Percentiles rank a stretch among this genome's conserved stretches.
These are phyloP conservation scores for Anas platyrhynchos DNA, from an alignment of 2,113 vertebrate species.

Conservation along the genomic window DNA sequence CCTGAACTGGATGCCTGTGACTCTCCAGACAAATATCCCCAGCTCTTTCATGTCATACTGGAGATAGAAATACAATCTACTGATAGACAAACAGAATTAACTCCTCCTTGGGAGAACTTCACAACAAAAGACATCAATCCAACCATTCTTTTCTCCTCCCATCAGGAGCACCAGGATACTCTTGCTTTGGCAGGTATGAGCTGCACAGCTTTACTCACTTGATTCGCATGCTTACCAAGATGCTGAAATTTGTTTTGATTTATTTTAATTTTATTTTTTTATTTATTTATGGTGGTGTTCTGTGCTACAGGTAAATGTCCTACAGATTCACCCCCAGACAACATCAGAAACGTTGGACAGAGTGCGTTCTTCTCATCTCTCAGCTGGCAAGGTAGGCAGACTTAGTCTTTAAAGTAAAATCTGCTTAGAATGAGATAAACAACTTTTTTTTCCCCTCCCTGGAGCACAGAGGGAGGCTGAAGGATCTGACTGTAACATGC, in stretches of 20 bases:
- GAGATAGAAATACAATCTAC: constrained; percentile 91
- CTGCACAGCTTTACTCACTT: neutral
- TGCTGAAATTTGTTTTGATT: neutral
- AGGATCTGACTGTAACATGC: neutral
- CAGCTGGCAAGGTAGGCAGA: constrained; percentile 82
- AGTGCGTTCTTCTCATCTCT: constrained; percentile 84
- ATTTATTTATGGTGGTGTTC: neutral
- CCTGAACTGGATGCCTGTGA: constrained; percentile 96
- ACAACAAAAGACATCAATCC: constrained; percentile 93
- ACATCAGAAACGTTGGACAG: constrained; percentile 78
- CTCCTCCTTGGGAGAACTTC: constrained; percentile 97
- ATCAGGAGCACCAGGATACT: constrained; percentile 94
- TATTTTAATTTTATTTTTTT: neutral
- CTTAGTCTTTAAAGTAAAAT: neutral
- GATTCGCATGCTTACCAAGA: fast-evolving
- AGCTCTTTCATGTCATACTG: constrained; percentile 93
- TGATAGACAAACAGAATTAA: constrained; percentile 92
- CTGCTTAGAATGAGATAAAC: neutral
- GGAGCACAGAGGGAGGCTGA: neutral
- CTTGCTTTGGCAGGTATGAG: constrained; percentile 87
- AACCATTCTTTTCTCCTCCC: constrained; percentile 92
- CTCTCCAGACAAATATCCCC: constrained; percentile 96
- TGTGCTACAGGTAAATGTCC: constrained; percentile 76
- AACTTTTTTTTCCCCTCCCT: neutral
- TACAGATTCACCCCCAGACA: constrained; percentile 75